Conservation (phyloP, 2,888 invertebrate genomes). For the Ichneumon xanthorius region DNA sequence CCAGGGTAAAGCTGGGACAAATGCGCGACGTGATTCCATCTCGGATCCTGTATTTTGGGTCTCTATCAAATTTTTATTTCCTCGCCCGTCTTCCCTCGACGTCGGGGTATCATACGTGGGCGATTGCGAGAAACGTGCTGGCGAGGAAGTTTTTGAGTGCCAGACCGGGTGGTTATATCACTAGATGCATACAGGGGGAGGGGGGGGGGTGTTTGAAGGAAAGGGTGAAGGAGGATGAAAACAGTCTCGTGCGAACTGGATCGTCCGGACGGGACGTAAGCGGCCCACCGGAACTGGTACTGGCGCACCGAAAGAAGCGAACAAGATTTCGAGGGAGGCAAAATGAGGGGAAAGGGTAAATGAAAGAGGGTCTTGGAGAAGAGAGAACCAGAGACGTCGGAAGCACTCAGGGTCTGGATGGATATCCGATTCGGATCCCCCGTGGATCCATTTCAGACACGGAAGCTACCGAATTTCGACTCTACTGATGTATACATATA, state of each 20-base stretch:
- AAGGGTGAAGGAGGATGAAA: not conserved
- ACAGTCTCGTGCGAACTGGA: constrained; percentile 50
- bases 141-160: constrained; percentile 34
- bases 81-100: not conserved
- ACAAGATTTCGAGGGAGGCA: constrained; percentile 41
- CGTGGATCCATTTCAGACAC: constrained; percentile 45
- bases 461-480: constrained; percentile 53
- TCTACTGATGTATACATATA: constrained; percentile 23
- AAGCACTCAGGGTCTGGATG: constrained; percentile 66
- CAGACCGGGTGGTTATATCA: not conserved
- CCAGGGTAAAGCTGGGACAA: not conserved
- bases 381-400: constrained; percentile 62
- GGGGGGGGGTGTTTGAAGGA: constrained; percentile 5
- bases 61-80: constrained; percentile 21
- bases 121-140: constrained; percentile 17
- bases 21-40: constrained; percentile 17
- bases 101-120: not conserved
- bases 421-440: constrained; percentile 61
- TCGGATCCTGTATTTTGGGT: constrained; percentile 6
- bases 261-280: constrained; percentile 43
- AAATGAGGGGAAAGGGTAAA: constrained; percentile 20
- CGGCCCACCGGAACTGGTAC: constrained; percentile 9
- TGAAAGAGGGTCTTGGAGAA: constrained; percentile 42
- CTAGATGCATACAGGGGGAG: not conserved
- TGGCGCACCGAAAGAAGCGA: constrained; percentile 26